phyloP scores from a whole-genome alignment of 2,797 vertebrate genomes.

The Poeciliopsis infans region DNA sequence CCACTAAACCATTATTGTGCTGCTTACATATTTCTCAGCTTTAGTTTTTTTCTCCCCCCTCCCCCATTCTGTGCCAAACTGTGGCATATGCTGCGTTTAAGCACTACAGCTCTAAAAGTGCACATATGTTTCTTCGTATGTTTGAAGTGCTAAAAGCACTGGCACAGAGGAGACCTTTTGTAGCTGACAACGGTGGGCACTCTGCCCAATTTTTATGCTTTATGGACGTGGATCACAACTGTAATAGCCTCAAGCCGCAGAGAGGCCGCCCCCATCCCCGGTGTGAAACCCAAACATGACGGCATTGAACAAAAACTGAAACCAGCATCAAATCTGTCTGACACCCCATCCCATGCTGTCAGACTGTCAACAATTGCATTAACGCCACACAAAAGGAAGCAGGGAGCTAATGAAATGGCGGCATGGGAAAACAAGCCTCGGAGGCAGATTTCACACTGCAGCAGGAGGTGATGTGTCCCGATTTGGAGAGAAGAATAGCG shows the following conservation, averaged over 20 bases:
- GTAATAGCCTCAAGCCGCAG: conserved; percentile 58
- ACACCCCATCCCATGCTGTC: conserved; percentile 50
- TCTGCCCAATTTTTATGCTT: conserved; percentile 60
- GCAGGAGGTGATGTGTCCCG: conserved; percentile 38
- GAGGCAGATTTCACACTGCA: conserved; percentile 38
- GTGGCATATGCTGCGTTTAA: conserved; percentile 17
- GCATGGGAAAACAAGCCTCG: conserved; percentile 29
- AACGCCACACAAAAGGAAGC: conserved; percentile 38
- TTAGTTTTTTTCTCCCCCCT: background rate
- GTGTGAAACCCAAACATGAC: conserved; percentile 58
- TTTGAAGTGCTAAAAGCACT: conserved; percentile 57
- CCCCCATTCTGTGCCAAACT: conserved; percentile 15
- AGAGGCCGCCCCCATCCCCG: conserved; percentile 52
- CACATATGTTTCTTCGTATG: conserved; percentile 39
- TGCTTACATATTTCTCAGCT: background rate
- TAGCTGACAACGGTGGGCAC: conserved; percentile 57
- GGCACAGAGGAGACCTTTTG: conserved; percentile 60
- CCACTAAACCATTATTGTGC: background rate
- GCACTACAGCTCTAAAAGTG: conserved; percentile 28
- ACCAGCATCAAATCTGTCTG: conserved; percentile 39
- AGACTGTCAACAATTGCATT: conserved; percentile 52
- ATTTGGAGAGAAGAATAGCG: conserved; percentile 43
- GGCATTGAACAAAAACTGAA: conserved; percentile 48
- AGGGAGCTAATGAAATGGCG: conserved; percentile 41
- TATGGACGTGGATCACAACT: conserved; percentile 61